Evolutionary conservation across 2,113 vertebrate genomes (phyloP).

Genomic region (Rhipidura dahli): DNA sequence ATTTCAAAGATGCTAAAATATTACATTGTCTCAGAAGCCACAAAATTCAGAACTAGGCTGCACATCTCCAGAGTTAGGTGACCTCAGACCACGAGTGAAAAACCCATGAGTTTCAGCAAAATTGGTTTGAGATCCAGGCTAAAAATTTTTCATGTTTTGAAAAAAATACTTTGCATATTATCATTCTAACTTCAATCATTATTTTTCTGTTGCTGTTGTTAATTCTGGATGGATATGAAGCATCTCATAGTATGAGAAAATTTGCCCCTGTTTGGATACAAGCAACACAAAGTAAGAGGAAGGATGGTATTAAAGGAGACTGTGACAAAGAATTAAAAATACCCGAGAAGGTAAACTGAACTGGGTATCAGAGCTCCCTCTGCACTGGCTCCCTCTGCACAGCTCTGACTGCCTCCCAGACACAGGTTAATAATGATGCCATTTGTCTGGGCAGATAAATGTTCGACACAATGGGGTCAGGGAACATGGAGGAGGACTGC

Average conservation of each 20-base stretch:
- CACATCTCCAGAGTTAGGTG: not conserved
- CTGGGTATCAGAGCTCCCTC: not conserved
- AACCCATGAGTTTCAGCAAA: not conserved
- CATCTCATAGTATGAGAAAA: not conserved
- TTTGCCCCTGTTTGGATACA: not conserved
- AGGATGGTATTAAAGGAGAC: not conserved
- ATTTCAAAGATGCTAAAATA: not conserved
- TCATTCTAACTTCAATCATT: not conserved
- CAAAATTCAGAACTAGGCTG: not conserved
- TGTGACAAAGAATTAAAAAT: not conserved
- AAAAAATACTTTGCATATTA: not conserved
- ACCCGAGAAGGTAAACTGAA: not conserved
- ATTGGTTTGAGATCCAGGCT: not conserved
- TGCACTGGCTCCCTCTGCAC: too few species aligned
- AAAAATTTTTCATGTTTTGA: not conserved
- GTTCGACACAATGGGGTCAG: not conserved
- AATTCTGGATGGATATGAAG: not conserved
- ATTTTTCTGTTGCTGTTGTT: not conserved
- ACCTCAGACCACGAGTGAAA: not conserved
- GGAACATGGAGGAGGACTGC: not conserved
- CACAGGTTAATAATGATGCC: not conserved
- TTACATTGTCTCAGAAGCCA: not conserved
- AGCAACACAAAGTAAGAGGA: not conserved
- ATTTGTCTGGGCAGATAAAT: not conserved
- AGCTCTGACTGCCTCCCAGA: not conserved